Conservation (phyloP, 2,888 invertebrate species). For the Mythimna pallens region DNA sequence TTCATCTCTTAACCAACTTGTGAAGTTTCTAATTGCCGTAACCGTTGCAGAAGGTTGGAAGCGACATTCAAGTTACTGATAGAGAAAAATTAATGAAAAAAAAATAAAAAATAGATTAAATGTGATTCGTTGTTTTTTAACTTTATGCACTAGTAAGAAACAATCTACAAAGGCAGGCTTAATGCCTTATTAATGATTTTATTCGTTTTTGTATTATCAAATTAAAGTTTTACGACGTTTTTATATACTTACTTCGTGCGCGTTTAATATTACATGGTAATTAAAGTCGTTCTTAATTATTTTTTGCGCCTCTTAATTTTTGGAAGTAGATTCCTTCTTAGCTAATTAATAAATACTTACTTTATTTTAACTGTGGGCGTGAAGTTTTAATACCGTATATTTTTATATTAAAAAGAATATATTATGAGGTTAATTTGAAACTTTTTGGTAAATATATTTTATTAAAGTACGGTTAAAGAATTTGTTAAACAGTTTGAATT, state of each 20-base stretch:
- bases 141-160: no score
- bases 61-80: not conserved
- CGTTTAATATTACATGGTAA: conserved; percentile 24
- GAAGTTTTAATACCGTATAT: not conserved
- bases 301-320: conserved; percentile 25
- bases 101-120: no score
- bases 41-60: conserved; percentile 15
- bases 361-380: not conserved
- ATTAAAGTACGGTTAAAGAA: conserved; percentile 1
- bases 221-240: conserved; percentile 50
- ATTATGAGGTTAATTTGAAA: not conserved
- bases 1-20: conserved; percentile 51
- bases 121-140: not conserved
- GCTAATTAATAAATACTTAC: conserved; percentile 16
- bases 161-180: no score
- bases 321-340: conserved; percentile 1
- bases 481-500: conserved; percentile 13
- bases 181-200: conserved; percentile 15
- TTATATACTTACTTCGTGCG: conserved; percentile 34
- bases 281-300: conserved; percentile 24
- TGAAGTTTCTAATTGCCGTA: conserved; percentile 55
- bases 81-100: no score
- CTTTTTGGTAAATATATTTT: not conserved
- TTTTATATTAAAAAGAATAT: not conserved
- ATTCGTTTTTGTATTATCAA: conserved; percentile 30